Evolutionary conservation across 2,797 vertebrate genomes (phyloP).

Genomic region (Myotis findleyi): DNA sequence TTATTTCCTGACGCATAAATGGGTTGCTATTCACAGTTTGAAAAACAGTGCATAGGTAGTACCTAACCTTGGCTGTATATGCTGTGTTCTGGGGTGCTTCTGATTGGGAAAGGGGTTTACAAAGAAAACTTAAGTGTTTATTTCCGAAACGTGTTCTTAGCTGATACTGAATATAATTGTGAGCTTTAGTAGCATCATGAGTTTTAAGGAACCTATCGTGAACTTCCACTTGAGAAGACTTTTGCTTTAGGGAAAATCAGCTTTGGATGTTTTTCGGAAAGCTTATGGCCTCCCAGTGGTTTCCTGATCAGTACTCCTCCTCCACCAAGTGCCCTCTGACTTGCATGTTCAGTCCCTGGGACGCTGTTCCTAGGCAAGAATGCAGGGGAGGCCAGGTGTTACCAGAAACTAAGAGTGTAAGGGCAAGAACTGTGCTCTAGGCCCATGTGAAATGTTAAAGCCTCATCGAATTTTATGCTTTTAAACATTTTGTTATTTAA

Average conservation of each 20-base stretch:
- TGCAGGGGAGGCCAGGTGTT: neutral
- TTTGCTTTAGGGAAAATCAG: constrained; percentile 46
- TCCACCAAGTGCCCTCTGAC: constrained; percentile 55
- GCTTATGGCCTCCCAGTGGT: constrained; percentile 42
- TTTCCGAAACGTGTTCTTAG: constrained; percentile 78
- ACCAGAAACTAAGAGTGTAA: constrained; percentile 2
- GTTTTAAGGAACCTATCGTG: neutral
- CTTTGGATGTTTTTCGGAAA: constrained; percentile 36
- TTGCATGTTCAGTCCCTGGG: constrained; percentile 44
- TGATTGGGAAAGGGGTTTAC: constrained; percentile 65
- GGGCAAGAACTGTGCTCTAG: constrained; percentile 45
- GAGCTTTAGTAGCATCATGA: constrained; percentile 33
- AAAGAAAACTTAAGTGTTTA: constrained; percentile 73
- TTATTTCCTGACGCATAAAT: neutral
- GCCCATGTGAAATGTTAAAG: constrained; percentile 65
- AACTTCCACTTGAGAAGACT: constrained; percentile 34
- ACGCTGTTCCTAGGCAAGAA: neutral
- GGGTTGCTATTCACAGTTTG: neutral
- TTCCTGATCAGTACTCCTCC: constrained; percentile 67
- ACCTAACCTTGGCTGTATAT: constrained; percentile 49
- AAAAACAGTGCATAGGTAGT: constrained; percentile 11
- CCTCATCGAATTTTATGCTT: constrained; percentile 79
- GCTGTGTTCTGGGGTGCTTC: neutral
- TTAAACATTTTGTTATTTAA: constrained; percentile 75
- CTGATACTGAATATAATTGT: constrained; percentile 73